Base-by-base conservation (phyloP, 2,888 invertebrate species). In the Petrophora chlorosata region DNA sequence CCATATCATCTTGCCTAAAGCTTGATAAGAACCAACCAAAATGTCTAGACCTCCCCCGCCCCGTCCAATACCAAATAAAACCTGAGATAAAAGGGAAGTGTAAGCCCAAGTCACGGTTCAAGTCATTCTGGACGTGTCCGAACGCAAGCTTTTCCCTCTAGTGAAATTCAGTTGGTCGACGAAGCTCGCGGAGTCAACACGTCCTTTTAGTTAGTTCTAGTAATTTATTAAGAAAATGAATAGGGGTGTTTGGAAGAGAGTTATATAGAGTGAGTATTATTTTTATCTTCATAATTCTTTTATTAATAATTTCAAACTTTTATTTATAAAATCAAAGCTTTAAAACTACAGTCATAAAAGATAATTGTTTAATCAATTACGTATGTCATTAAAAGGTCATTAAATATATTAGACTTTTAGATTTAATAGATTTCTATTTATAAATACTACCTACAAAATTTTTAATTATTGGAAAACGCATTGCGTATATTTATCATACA, bases 191-290 rank as follows among this genome's bases (percentile, higher is more conserved):
- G 49, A 14, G 68, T 35, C 43, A 43, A 60, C 68, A 73, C 76
- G 74, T 58, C 32, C 45, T 36, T 43, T 32, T 43, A 39, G 25
- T 44, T 49, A 52, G 45, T 30, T 10, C 13, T 38, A 33, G 17
- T 39, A 28, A 39, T 22, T 46, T 28, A 16, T 33, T 3, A 16
- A 40, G 50, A 62, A 52, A 53, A 74, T 67, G 68, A 70, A 60
- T 61, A 70, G 73, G 65, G 66, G 48, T 33, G 38, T 5, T 35
- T 48, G 43, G 48, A 52, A 65, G 55, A 58, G 47, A 45, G n/a
- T 34, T 57, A 73, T 72, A 70, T 82, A 80, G 67, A 69, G 83
- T 83, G 53, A 84, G 83, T 79, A 65, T 56, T 12, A 3, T 12
- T 19, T 19, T 19, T n/a, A n/a, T n/a, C n/a, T n/a, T n/a, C n/a